Evolutionary conservation across 2,888 invertebrate species (phyloP).

Genomic region (Sesia bembeciformis): DNA sequence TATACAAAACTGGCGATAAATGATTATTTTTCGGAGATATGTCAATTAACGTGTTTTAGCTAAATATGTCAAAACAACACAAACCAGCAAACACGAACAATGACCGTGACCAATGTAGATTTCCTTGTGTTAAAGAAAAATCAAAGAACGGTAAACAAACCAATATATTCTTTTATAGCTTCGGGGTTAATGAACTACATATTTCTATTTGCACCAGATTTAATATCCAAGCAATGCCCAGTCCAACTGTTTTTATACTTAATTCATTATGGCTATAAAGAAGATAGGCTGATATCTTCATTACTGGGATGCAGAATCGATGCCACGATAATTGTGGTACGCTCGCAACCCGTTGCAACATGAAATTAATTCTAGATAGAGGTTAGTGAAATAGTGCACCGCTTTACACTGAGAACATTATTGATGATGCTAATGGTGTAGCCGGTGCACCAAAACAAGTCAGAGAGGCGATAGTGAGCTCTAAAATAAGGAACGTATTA

Average conservation of each 20-base stretch:
- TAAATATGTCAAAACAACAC: too few relatives aligned
- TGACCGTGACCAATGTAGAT: too few relatives aligned
- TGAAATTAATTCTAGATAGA: constrained; percentile 43
- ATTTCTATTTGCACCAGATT: too few relatives aligned
- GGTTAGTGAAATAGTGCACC: constrained; percentile 38
- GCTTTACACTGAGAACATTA: constrained; percentile 19
- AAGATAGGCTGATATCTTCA: constrained; percentile 54
- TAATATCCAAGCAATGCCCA: constrained; percentile 10
- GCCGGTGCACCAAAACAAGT: constrained; percentile 9
- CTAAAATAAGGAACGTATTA: constrained; percentile 6
- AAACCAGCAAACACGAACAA: too few relatives aligned
- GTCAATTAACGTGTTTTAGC: too few relatives aligned
- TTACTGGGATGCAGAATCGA: constrained; percentile 45
- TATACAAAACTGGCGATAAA: too few relatives aligned
- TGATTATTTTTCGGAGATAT: too few relatives aligned
- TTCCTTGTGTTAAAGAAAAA: too few relatives aligned
- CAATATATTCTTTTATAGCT: too few relatives aligned
- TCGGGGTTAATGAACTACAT: too few relatives aligned
- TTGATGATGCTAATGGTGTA: constrained; percentile 30
- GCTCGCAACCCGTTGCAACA: constrained; percentile 23
- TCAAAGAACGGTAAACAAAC: too few relatives aligned
- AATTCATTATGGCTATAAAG: constrained; percentile 47
- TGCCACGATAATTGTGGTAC: constrained; percentile 47
- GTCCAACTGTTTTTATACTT: constrained; percentile 23
- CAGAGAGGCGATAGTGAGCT: background rate